Base-by-base conservation (phyloP, 37 sponge, comb jelly and placozoan genomes). In the Eunapius fragilis region DNA sequence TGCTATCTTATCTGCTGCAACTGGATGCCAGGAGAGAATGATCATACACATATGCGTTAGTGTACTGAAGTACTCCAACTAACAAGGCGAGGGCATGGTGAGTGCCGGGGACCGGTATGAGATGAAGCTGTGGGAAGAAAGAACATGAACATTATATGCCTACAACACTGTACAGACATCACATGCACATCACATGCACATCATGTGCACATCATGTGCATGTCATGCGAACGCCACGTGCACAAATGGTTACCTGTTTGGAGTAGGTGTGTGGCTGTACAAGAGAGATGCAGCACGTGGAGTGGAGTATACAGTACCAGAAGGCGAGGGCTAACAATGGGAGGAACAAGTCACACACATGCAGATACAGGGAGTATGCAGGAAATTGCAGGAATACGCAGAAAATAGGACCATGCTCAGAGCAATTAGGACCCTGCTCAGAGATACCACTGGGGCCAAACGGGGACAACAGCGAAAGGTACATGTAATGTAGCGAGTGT, bases 1-100 rank as follows among this genome's bases (percentile, higher is more conserved):
- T 30, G 71, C 37, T 68, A 92, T 78, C 11, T 45, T 32, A 2
- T 84, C 88, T 41, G 85, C 83, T 7, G 45, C 38, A 36, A 87
- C 87, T 87, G n/a, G n/a, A n/a, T n/a, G n/a, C n/a, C n/a, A n/a
- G n/a, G n/a, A n/a, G n/a, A n/a, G n/a, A n/a, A n/a, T n/a, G n/a
- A n/a, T n/a, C n/a, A n/a, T n/a, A n/a, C n/a, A n/a, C n/a, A n/a
- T n/a, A n/a, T n/a, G n/a, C n/a, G n/a, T n/a, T n/a, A n/a, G n/a
- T n/a, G n/a, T n/a, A n/a, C n/a, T n/a, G n/a, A n/a, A n/a, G n/a
- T n/a, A 23, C 24, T 27, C 36, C 24, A 37, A 81, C 83, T 80
- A 7, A 88, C 83, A 88, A 22, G 86, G 86, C 19, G 86, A 85
- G 2, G 68, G 33, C 2, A 26, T 77, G 47, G 47, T 11, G 38